These are phyloP conservation scores for Baronia brevicornis DNA, from an alignment of 2,888 invertebrate species.

Conservation along the genomic window DNA sequence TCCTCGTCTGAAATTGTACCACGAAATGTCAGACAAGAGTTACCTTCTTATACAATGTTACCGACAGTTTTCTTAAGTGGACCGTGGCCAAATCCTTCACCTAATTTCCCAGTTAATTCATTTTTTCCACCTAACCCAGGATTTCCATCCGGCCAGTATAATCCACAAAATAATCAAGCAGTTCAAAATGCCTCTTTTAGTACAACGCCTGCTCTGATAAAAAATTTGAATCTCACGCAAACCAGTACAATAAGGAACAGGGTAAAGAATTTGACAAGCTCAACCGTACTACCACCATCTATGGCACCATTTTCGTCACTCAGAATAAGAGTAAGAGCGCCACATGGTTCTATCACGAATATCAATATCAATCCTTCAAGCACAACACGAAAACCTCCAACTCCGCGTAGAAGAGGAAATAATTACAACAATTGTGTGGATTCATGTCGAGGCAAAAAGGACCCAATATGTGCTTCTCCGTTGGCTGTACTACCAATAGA, in stretches of 20 bases:
- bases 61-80: no score
- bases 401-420: conserved; percentile 39
- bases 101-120: no score
- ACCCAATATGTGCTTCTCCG: conserved; percentile 56
- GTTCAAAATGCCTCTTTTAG: conserved; percentile 15
- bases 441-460: conserved; percentile 45
- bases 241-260: conserved; percentile 6
- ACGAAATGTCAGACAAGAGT: conserved; percentile 3
- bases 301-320: conserved; percentile 23
- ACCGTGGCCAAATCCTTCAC: no score
- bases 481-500: conserved; percentile 40
- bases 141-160: no score
- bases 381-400: conserved; percentile 34
- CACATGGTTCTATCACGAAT: conserved; percentile 51
- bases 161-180: conserved; percentile 19
- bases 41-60: conserved; percentile 3
- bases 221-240: conserved; percentile 14
- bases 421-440: conserved; percentile 50
- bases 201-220: conserved; percentile 10
- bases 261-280: conserved; percentile 14
- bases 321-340: conserved; percentile 49
- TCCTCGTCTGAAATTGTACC: conserved; percentile 2
- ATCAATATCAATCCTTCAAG: conserved; percentile 42
- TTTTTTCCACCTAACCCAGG: no score
- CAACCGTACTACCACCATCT: conserved; percentile 12